Conservation (phyloP, 2,888 invertebrate species). For the Leptogaster cylindrica region DNA sequence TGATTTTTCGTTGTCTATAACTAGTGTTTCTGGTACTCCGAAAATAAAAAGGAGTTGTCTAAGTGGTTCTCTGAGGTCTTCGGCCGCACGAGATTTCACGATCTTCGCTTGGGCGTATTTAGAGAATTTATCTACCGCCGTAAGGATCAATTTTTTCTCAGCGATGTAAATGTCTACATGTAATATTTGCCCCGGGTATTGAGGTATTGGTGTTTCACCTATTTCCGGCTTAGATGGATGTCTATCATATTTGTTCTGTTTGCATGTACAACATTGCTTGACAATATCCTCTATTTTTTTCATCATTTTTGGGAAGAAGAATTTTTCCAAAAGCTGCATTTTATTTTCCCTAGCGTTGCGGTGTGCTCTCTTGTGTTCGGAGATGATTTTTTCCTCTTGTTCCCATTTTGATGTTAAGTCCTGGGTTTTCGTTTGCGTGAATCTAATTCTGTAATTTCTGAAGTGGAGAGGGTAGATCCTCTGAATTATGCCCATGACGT, state of each 20-base stretch:
- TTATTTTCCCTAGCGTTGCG: constrained; percentile 19
- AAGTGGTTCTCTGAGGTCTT: constrained; percentile 42
- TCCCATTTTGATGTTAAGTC: neutral
- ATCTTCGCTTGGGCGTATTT: constrained; percentile 9
- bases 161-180: constrained; percentile 27
- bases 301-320: constrained; percentile 44
- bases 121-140: constrained; percentile 23
- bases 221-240: constrained; percentile 9
- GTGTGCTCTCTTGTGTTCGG: neutral
- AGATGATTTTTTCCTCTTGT: neutral
- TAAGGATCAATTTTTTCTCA: constrained; percentile 37
- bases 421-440: neutral
- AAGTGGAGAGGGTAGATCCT: constrained; percentile 5
- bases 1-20: constrained; percentile 46
- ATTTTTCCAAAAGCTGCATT: constrained; percentile 34
- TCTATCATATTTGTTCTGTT: constrained; percentile 43
- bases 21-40: constrained; percentile 45
- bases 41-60: constrained; percentile 44
- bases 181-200: constrained; percentile 4
- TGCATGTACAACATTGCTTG: constrained; percentile 43
- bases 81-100: constrained; percentile 31
- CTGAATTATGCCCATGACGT: constrained; percentile 8
- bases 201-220: neutral
- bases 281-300: constrained; percentile 41
- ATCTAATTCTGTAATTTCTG: constrained; percentile 4